Conservation (phyloP, 1,140 invertebrate species). For the Reticulitermes speratus region DNA sequence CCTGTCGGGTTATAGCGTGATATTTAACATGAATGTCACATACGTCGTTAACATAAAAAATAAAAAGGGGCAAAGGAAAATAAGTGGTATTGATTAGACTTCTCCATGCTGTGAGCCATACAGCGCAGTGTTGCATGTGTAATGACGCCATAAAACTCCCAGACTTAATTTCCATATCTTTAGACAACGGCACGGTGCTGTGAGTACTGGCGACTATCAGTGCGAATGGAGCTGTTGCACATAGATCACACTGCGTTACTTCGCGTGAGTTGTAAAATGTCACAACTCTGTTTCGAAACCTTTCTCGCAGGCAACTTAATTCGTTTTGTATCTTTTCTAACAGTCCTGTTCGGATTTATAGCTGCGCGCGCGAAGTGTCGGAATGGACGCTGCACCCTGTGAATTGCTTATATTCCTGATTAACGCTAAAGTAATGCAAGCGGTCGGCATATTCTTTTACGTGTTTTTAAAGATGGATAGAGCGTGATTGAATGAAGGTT, state of each 20-base stretch:
- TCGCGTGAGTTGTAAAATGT: background rate
- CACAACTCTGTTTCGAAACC: background rate
- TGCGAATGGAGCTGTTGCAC: background rate
- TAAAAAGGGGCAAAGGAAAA: background rate
- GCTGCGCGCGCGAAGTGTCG: background rate
- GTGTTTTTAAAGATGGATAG: too few species aligned
- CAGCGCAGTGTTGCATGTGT: background rate
- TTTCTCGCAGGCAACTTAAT: background rate
- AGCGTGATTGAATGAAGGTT: too few species aligned
- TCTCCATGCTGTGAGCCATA: background rate
- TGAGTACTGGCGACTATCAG: background rate
- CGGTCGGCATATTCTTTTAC: too few species aligned
- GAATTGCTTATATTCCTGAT: background rate
- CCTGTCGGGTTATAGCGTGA: background rate
- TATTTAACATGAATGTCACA: background rate
- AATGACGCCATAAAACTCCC: conserved; percentile 2
- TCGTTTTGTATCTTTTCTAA: background rate
- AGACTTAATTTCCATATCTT: background rate
- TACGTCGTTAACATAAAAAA: background rate
- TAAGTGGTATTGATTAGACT: background rate
- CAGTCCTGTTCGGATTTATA: too few species aligned
- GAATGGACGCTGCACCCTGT: background rate
- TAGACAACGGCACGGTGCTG: background rate
- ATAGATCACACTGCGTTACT: background rate
- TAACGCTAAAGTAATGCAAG: background rate